Evolutionary conservation across 2,888 invertebrate genomes (phyloP).

Genomic region (Pyrgus malvae): DNA sequence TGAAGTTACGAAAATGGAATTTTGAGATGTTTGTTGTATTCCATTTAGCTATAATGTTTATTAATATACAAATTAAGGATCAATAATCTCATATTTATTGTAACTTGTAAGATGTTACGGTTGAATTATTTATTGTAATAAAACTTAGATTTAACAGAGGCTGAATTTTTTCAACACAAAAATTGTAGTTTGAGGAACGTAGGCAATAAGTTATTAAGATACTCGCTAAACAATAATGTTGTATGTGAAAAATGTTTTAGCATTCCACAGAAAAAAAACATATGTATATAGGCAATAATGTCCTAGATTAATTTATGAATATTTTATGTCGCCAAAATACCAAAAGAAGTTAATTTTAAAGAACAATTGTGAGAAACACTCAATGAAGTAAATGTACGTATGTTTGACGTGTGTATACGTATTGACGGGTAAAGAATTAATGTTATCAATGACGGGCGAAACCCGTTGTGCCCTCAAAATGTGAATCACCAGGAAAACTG

Average conservation of each 20-base stretch:
- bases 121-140: conserved; percentile 12
- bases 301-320: too few relatives aligned
- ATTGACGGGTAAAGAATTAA: conserved; percentile 24
- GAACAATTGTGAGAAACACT: conserved; percentile 30
- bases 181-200: neutral
- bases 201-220: too few relatives aligned
- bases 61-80: neutral
- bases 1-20: neutral
- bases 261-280: too few relatives aligned
- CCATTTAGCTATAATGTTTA: neutral
- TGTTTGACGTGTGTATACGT: conserved; percentile 40
- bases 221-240: too few relatives aligned
- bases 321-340: too few relatives aligned
- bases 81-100: conserved; percentile 24
- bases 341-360: neutral
- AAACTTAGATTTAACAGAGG: neutral
- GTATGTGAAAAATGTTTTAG: too few relatives aligned
- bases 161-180: neutral
- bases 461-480: conserved; percentile 47
- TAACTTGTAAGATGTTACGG: conserved; percentile 2
- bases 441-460: conserved; percentile 49
- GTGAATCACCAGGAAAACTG: conserved; percentile 68
- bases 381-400: conserved; percentile 31
- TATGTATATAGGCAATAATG: too few relatives aligned
- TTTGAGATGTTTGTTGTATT: conserved; percentile 1